Evolutionary conservation across 1,140 invertebrate species (phyloP).

Genomic region (Leptonema lineaticorne): DNA sequence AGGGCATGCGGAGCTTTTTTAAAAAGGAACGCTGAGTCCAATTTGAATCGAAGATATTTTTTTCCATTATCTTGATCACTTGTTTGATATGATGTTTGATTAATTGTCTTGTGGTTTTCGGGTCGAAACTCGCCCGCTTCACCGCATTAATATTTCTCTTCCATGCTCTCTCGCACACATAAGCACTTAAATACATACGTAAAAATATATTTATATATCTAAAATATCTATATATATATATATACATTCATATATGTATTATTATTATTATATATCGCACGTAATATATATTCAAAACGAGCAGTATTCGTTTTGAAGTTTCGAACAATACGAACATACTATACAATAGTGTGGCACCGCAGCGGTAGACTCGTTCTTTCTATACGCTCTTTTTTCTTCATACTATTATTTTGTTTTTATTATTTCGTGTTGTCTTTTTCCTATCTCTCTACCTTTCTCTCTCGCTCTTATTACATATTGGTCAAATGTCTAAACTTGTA

Average conservation of each 20-base stretch:
- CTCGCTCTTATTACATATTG: neutral
- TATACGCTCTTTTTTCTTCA: neutral
- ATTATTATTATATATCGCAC: neutral
- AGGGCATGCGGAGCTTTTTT: conserved; percentile 20
- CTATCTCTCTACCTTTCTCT: neutral
- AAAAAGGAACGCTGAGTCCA: conserved; percentile 26
- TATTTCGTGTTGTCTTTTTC: neutral
- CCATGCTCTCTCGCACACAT: too few relatives aligned
- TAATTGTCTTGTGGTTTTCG: conserved; percentile 31
- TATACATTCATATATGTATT: neutral
- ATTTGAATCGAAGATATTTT: conserved; percentile 33
- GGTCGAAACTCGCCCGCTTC: conserved; percentile 22
- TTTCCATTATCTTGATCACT: conserved; percentile 32
- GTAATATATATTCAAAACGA: neutral
- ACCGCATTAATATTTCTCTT: conserved; percentile 5
- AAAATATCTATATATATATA: too few relatives aligned
- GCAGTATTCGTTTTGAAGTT: neutral
- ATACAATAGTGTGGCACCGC: neutral
- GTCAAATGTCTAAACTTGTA: conserved; percentile 14
- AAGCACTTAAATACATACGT: too few relatives aligned
- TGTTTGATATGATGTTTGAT: conserved; percentile 33
- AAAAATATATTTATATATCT: too few relatives aligned
- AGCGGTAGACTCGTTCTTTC: conserved; percentile 9
- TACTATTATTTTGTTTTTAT: neutral
- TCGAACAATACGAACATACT: neutral